Conservation (phyloP, 2,888 invertebrate genomes). For the Nasonovia ribisnigri region DNA sequence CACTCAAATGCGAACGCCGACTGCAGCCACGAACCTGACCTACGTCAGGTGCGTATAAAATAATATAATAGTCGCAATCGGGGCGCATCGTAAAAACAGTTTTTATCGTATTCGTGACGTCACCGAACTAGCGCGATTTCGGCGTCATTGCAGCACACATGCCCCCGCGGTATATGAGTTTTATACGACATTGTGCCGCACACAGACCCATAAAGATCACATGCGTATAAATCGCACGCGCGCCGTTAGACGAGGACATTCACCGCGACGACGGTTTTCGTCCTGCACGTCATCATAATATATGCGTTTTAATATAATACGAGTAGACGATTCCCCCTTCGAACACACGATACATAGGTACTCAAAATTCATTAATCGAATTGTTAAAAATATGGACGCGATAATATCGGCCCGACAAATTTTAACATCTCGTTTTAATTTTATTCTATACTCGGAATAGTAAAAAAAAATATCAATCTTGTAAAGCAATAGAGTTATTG, state of each 20-base stretch:
- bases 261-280: not conserved
- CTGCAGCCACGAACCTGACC: not conserved
- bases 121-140: slow-evolving; percentile 7
- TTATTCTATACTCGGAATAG: not conserved
- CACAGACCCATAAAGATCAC: not conserved
- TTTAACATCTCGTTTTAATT: not conserved
- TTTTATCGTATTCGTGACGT: slow-evolving; percentile 56
- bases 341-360: not conserved
- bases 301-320: not conserved
- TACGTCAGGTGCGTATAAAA: not conserved
- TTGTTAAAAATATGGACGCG: not conserved
- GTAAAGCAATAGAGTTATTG: not conserved
- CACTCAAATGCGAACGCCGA: not conserved
- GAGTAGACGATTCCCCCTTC: not conserved
- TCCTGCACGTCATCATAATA: not conserved
- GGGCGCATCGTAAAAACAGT: slow-evolving; percentile 40
- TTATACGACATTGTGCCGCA: not conserved
- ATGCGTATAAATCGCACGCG: not conserved
- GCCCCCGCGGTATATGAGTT: not conserved
- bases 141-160: not conserved
- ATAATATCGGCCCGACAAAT: not conserved
- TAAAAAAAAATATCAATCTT: not conserved
- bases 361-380: not conserved
- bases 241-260: not conserved
- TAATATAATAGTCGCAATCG: not conserved